Percentiles rank a stretch among this genome's conserved stretches.
phyloP scores from a whole-genome alignment of 2,888 invertebrate species.

The Malthinus seriepunctatus region DNA sequence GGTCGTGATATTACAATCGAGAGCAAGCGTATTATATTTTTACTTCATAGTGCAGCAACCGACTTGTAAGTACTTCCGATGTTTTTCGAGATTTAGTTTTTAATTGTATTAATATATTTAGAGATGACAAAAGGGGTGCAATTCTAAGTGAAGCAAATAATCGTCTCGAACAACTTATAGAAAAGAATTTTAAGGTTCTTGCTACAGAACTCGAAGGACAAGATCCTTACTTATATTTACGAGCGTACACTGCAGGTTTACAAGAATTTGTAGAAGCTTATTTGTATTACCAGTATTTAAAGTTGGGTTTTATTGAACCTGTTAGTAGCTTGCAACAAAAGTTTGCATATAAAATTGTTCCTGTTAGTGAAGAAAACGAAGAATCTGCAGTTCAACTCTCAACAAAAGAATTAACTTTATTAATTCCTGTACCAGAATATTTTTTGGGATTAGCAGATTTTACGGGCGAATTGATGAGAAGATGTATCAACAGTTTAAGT shows the following conservation, averaged over 20 bases:
- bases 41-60: slow-evolving; percentile 73
- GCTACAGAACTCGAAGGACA: slow-evolving; percentile 73
- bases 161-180: slow-evolving; percentile 66
- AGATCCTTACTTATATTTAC: slow-evolving; percentile 70
- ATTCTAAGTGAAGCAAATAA: slow-evolving; percentile 67
- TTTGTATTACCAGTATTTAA: slow-evolving; percentile 74
- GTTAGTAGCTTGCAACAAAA: slow-evolving; percentile 52
- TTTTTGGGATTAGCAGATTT: slow-evolving; percentile 84
- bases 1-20: slow-evolving; percentile 86
- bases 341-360: slow-evolving; percentile 39
- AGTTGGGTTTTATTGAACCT: slow-evolving; percentile 61
- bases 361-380: background rate
- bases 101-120: slow-evolving; percentile 36
- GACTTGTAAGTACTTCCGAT: slow-evolving; percentile 44
- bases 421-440: slow-evolving; percentile 59
- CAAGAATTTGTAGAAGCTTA: slow-evolving; percentile 89
- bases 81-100: background rate
- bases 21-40: slow-evolving; percentile 86
- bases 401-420: slow-evolving; percentile 35
- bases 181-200: slow-evolving; percentile 66
- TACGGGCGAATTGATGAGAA: slow-evolving; percentile 89
- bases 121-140: slow-evolving; percentile 59
- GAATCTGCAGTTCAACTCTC: slow-evolving; percentile 9
- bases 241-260: slow-evolving; percentile 67
- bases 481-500: slow-evolving; percentile 81